A percentile compares a stretch with the other conserved stretches of the same genome.
These are phyloP conservation scores for Arbacia lixula DNA, from an alignment of 53 echinoderm and acorn worm species.

Conservation along the genomic window DNA sequence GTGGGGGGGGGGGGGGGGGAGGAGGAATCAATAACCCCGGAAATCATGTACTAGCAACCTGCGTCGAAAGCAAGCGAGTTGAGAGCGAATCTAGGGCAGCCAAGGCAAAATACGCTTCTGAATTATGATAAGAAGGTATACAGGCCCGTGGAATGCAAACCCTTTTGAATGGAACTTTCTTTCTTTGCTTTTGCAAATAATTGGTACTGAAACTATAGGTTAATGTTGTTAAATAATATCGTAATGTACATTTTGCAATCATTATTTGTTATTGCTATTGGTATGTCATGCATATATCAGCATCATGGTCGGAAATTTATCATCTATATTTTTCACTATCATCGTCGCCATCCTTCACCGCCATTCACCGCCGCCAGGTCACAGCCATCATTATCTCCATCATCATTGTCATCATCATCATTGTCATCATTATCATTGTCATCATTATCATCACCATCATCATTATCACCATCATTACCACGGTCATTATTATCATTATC, in stretches of 20 bases:
- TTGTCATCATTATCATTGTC: neutral
- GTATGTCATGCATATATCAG: too few species aligned
- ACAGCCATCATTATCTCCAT: neutral
- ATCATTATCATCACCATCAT: conserved; percentile 1
- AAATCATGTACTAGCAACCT: neutral
- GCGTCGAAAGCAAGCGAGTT: neutral
- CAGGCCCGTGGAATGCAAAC: too few species aligned
- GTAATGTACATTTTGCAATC: too few species aligned
- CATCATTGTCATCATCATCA: neutral
- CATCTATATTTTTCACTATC: too few species aligned
- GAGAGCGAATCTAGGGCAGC: conserved; percentile 15
- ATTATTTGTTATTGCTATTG: too few species aligned
- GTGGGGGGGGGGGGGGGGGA: neutral
- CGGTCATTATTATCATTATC: neutral
- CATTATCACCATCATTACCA: neutral
- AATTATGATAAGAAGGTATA: too few species aligned
- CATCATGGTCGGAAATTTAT: too few species aligned
- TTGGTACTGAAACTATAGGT: too few species aligned
- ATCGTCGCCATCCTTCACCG: neutral
- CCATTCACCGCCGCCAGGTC: neutral
- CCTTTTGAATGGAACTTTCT: too few species aligned
- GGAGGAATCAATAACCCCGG: conserved; percentile 8
- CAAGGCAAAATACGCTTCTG: neutral
- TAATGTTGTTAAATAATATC: too few species aligned
- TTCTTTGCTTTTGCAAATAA: too few species aligned